Evolutionary conservation across 92 coral and sea anemone species (phyloP), one percentile per base, ranked within the genome.

Genomic region (Parazoanthus atlanticus): DNA sequence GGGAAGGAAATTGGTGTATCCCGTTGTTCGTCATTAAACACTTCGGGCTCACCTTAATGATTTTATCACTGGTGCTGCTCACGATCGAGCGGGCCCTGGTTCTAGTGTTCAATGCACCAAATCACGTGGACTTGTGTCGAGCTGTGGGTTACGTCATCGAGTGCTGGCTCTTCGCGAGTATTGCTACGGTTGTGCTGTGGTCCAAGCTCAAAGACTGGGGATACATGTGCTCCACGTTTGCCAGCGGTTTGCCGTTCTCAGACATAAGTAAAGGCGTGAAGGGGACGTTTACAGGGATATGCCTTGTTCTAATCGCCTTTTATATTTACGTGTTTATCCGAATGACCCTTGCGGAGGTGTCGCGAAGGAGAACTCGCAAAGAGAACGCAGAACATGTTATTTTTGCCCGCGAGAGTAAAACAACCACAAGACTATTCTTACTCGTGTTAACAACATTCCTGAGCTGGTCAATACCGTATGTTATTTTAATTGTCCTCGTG

Each of bases 141-240:
- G 96, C 98, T 8, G 88, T 93, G 38, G 96, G 98, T 54, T 95
- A 95, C 23, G 94, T 95, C 25, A 85, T 93, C 33, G 98, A 95
- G 91, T 93, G 96, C 31, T 95, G 98, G 98, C 69, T 95, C 41
- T 91, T 95, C 41, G 98, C 96, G 12, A 85, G 92, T 38, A 94
- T 95, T 23, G 94, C 91, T 3, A 90, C 96, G 6, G 93, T 95
- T 61, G 91, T 95, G 3, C 70, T 95, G 34, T 95, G 98, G 98
- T 93, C 98, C 1, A 93, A 95, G 80, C 83, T 94, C 7, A 91
- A 94, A 11, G 82, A 91, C 36, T 95, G 96, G 98, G 98, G 98
- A 32, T 95, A 93, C 81, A 86, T 95, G 85, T 95, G 98, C 26
- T 91, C 98, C 12, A 95, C 98, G 2, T 91, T 86, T 61, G 91